A percentile compares a stretch with the other conserved stretches of the same genome.
phyloP scores from a whole-genome alignment of 2,888 invertebrate species.

The Hyles lineata region DNA sequence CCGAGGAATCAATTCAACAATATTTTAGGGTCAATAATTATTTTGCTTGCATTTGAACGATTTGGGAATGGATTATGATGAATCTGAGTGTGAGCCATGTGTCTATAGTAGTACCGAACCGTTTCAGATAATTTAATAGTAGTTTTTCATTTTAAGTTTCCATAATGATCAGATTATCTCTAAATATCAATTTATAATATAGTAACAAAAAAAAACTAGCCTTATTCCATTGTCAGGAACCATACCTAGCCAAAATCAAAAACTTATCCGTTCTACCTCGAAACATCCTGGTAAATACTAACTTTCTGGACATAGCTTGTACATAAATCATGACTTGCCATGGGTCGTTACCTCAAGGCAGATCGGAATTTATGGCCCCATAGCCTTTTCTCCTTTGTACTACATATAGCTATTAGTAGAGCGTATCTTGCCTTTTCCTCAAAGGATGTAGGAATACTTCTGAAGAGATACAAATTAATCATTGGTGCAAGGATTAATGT shows the following conservation, averaged over 20 bases:
- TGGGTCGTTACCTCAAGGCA: constrained; percentile 25
- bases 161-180: too few species aligned
- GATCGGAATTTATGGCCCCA: constrained; percentile 17
- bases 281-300: constrained; percentile 6
- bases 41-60: too few species aligned
- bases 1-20: too few species aligned
- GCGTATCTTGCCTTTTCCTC: constrained; percentile 11
- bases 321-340: constrained; percentile 20
- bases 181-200: too few species aligned
- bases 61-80: too few species aligned
- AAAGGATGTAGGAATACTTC: not conserved
- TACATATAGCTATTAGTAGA: not conserved
- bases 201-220: too few species aligned
- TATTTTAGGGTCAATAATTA: too few species aligned
- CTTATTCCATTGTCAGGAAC: too few species aligned
- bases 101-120: too few species aligned
- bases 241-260: not conserved
- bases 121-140: too few species aligned
- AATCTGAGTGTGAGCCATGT: too few species aligned
- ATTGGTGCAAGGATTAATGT: not conserved
- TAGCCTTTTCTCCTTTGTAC: constrained; percentile 11
- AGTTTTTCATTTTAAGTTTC: too few species aligned
- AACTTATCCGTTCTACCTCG: constrained; percentile 9
- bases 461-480: not conserved
- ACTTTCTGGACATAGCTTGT: not conserved